Percentiles rank a stretch among this genome's conserved stretches.
Evolutionary conservation across 1,140 invertebrate genomes (phyloP).

Genomic region (Diachasma alloeum): DNA sequence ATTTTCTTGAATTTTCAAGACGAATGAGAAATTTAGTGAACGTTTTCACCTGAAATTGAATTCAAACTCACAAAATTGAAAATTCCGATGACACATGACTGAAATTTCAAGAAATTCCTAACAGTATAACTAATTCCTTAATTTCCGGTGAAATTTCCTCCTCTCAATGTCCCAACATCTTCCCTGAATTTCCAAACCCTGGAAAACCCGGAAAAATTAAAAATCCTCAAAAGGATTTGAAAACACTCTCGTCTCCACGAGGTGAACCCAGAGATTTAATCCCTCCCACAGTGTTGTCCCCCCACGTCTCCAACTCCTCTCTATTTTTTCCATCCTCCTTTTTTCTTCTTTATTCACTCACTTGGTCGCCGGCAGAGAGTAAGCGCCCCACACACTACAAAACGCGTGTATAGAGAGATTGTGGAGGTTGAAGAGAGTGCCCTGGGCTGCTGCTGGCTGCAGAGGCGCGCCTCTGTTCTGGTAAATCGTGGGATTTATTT

Average conservation of each 20-base stretch:
- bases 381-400: constrained; percentile 1
- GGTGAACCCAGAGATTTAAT: constrained; percentile 36
- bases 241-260: background rate
- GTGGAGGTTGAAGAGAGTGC: background rate
- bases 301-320: background rate
- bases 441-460: background rate
- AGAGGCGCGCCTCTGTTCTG: background rate
- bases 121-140: too few species aligned
- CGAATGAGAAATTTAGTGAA: too few species aligned
- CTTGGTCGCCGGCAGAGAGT: constrained; percentile 21
- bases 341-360: constrained; percentile 19
- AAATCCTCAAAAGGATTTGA: background rate
- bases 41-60: too few species aligned
- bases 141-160: too few species aligned
- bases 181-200: too few species aligned
- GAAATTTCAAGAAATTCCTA: too few species aligned
- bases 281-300: constrained; percentile 30
- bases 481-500: background rate
- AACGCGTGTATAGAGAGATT: constrained; percentile 1
- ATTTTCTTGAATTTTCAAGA: too few species aligned
- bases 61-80: too few species aligned
- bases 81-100: too few species aligned
- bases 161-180: too few species aligned
- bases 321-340: background rate
- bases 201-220: background rate